Conservation (phyloP, 92 coral and sea anemone genomes). For the Porites evermanni region DNA sequence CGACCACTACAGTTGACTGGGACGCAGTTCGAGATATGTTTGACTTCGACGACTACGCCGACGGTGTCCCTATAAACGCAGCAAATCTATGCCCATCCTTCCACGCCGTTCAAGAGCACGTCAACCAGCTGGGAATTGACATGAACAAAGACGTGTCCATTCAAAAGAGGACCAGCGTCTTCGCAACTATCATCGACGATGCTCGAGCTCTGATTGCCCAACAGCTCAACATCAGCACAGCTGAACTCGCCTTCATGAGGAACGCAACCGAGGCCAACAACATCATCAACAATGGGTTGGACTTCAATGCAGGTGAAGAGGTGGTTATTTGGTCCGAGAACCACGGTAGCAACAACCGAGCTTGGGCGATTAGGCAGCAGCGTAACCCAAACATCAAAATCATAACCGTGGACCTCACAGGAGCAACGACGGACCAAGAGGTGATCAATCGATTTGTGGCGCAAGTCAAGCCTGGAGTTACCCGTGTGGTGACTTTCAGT, state of each 20-base stretch:
- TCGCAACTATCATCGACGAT: slow-evolving; percentile 31
- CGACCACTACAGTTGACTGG: not conserved
- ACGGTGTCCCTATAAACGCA: not conserved
- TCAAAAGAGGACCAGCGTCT: slow-evolving; percentile 35
- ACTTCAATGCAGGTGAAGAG: slow-evolving; percentile 27
- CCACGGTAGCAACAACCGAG: slow-evolving; percentile 54
- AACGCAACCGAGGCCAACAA: slow-evolving; percentile 58
- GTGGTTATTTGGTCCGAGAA: slow-evolving; percentile 68
- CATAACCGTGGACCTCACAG: not conserved
- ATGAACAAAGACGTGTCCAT: slow-evolving; percentile 40
- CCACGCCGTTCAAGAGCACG: slow-evolving; percentile 33
- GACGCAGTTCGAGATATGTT: not conserved
- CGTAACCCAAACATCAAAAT: not conserved
- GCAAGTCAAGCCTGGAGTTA: not conserved
- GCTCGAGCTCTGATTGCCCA: slow-evolving; percentile 57
- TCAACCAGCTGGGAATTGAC: slow-evolving; percentile 25
- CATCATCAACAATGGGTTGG: slow-evolving; percentile 57
- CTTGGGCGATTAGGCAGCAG: slow-evolving; percentile 18
- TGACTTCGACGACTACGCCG: not conserved
- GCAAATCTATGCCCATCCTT: slow-evolving; percentile 45
- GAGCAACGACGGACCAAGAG: slow-evolving; percentile 20
- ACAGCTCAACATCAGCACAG: slow-evolving; percentile 48
- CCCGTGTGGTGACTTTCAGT: not conserved
- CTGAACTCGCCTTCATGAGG: slow-evolving; percentile 50
- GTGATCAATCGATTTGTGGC: slow-evolving; percentile 6